Conservation (phyloP, 2,888 invertebrate species). For the Perizoma affinitatum region DNA sequence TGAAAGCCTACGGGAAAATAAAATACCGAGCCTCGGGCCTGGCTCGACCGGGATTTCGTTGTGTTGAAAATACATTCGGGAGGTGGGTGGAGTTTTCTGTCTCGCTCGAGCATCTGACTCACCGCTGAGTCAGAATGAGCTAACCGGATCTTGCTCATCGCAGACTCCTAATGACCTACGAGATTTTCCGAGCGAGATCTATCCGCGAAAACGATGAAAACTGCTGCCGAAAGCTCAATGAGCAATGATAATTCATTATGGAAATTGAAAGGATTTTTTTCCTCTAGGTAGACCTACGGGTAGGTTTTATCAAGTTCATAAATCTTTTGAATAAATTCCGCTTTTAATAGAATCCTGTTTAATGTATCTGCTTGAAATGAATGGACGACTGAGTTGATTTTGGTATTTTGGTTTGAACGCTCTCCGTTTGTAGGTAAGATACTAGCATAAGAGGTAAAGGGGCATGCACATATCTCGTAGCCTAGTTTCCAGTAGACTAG, state of each 20-base stretch:
- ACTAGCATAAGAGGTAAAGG: too few relatives aligned
- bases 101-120: conserved; percentile 57
- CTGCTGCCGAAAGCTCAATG: conserved; percentile 73
- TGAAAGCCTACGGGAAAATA: conserved; percentile 79
- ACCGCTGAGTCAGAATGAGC: conserved; percentile 64
- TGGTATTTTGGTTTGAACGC: too few relatives aligned
- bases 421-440: too few relatives aligned
- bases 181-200: conserved; percentile 51
- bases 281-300: conserved; percentile 42
- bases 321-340: conserved; percentile 15
- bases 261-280: conserved; percentile 62
- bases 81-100: conserved; percentile 50
- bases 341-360: not conserved
- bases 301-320: conserved; percentile 16
- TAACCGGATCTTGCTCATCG: conserved; percentile 39
- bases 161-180: conserved; percentile 45
- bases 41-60: conserved; percentile 66
- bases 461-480: too few relatives aligned
- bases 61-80: conserved; percentile 59
- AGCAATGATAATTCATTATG: conserved; percentile 71
- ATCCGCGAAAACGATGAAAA: conserved; percentile 52
- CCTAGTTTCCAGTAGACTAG: too few relatives aligned
- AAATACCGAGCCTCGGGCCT: conserved; percentile 65
- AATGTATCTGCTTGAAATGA: not conserved
- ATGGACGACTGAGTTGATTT: too few relatives aligned